These are phyloP conservation scores for Heterotilapia buettikoferi DNA, from an alignment of 2,113 vertebrate genomes.

Conservation along the genomic window DNA sequence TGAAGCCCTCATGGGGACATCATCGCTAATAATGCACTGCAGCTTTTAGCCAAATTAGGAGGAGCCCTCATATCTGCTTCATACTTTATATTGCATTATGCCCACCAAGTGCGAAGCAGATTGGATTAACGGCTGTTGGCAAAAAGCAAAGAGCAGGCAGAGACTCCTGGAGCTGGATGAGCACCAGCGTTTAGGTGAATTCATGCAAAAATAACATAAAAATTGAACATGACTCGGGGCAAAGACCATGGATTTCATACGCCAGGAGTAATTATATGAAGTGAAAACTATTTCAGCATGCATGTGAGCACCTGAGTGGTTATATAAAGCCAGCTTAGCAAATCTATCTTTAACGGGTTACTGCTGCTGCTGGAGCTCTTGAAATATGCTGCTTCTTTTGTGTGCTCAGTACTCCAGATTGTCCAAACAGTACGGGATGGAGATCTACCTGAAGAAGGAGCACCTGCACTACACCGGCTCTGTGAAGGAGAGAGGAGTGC, in stretches of 20 bases:
- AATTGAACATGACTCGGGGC: neutral
- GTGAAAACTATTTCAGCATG: neutral
- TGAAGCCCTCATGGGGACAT: neutral
- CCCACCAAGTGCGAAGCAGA: neutral
- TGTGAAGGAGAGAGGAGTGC: constrained; percentile 84
- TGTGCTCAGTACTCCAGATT: constrained; percentile 83
- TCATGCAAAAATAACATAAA: neutral
- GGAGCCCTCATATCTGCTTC: neutral
- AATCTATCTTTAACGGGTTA: neutral
- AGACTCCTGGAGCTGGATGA: neutral
- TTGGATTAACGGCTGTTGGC: neutral
- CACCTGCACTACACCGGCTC: constrained; percentile 86
- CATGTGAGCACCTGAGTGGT: neutral
- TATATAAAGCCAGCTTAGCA: neutral
- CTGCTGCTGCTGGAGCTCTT: neutral
- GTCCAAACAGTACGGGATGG: constrained; percentile 87
- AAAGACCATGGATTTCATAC: neutral
- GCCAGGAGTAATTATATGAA: neutral
- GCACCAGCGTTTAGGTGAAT: neutral
- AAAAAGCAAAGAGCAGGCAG: neutral
- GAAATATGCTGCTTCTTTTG: neutral
- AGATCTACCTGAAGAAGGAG: constrained; percentile 89
- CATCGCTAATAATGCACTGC: neutral
- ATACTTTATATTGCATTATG: neutral
- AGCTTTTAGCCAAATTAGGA: neutral